phyloP scores from a whole-genome alignment of 2,888 invertebrate genomes.

The Polyommatus icarus region DNA sequence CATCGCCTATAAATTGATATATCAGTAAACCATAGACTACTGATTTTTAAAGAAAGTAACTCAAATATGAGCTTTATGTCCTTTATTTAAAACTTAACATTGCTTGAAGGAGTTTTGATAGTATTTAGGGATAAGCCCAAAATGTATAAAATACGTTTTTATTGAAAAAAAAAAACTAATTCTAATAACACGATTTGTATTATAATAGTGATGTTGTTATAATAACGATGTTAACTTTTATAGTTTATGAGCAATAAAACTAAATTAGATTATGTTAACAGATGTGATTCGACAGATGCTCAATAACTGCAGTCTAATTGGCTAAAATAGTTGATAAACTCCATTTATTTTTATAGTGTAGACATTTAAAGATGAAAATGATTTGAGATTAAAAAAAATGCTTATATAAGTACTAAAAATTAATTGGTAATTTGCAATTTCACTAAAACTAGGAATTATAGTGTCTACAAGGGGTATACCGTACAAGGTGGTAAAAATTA shows the following conservation, averaged over 20 bases:
- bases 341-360: not conserved
- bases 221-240: slow-evolving; percentile 52
- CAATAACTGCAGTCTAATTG: not conserved
- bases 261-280: slow-evolving; percentile 72
- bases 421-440: not conserved
- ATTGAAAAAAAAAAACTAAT: not conserved
- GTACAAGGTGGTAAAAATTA: no score
- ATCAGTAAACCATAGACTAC: not conserved
- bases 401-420: no score
- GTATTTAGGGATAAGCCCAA: not conserved
- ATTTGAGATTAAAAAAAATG: not conserved
- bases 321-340: not conserved
- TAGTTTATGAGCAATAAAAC: slow-evolving; percentile 56
- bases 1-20: slow-evolving; percentile 9
- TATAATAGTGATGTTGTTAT: slow-evolving; percentile 21
- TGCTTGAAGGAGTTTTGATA: not conserved
- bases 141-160: not conserved
- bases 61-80: not conserved
- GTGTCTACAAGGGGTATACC: no score
- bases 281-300: slow-evolving; percentile 46
- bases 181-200: not conserved
- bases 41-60: not conserved
- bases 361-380: not conserved
- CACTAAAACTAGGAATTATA: no score
- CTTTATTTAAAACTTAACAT: not conserved